A percentile compares a stretch with the other conserved stretches of the same genome.
These are phyloP conservation scores for Acrocera orbiculus DNA, from an alignment of 2,888 invertebrate genomes.

Conservation along the genomic window DNA sequence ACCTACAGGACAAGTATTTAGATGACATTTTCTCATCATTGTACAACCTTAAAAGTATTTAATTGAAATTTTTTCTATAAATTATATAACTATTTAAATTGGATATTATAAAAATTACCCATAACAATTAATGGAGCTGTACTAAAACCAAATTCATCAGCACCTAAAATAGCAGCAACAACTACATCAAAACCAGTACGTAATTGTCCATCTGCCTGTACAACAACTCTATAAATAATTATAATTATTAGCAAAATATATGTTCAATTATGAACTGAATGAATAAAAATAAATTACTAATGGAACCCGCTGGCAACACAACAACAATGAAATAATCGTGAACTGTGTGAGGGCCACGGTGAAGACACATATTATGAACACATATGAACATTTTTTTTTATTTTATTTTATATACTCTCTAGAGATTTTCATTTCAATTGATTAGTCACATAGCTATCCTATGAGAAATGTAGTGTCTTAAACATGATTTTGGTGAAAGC, in stretches of 20 bases:
- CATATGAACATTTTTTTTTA: too few relatives aligned
- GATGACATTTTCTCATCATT: slow-evolving; percentile 99
- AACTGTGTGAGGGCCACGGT: too few relatives aligned
- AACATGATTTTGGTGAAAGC: too few relatives aligned
- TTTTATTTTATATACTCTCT: too few relatives aligned
- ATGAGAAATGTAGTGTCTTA: too few relatives aligned
- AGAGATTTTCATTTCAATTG: too few relatives aligned
- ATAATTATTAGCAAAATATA: slow-evolving; percentile 2
- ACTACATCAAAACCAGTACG: slow-evolving; percentile 92
- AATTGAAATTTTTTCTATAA: neutral
- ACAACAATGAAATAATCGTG: slow-evolving; percentile 6
- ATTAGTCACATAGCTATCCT: too few relatives aligned
- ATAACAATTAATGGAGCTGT: slow-evolving; percentile 95
- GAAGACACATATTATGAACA: too few relatives aligned
- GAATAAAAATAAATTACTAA: slow-evolving; percentile 12
- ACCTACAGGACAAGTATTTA: slow-evolving; percentile 98
- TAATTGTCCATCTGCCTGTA: slow-evolving; percentile 94
- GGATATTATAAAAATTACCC: slow-evolving; percentile 38
- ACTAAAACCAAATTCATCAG: slow-evolving; percentile 97
- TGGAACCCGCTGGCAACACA: slow-evolving; percentile 12
- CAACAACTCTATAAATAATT: slow-evolving; percentile 48
- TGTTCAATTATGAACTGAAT: slow-evolving; percentile 1
- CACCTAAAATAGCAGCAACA: slow-evolving; percentile 87
- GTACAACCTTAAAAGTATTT: slow-evolving; percentile 52
- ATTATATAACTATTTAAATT: neutral